Evolutionary conservation across 2,113 vertebrate species (phyloP).

Genomic region (Odontophorus gujanensis): DNA sequence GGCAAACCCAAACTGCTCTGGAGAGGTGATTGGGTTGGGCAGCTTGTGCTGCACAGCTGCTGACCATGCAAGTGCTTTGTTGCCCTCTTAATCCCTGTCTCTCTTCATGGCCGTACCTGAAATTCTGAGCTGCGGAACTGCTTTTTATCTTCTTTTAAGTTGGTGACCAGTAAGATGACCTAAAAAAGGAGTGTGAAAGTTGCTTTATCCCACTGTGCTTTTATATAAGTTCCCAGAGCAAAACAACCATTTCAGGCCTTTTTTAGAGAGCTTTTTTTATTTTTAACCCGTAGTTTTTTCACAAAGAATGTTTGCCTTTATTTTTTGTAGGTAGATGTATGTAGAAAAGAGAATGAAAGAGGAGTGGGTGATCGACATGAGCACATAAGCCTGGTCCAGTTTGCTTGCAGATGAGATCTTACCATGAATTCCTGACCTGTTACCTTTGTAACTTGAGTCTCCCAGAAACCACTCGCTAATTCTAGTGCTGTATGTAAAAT

Average conservation of each 20-base stretch:
- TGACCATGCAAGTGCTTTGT: neutral
- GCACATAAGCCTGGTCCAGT: neutral
- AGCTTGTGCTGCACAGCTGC: neutral
- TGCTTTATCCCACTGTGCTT: neutral
- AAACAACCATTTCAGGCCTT: neutral
- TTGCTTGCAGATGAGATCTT: too few relatives aligned
- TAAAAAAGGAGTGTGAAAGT: neutral
- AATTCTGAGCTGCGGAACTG: neutral
- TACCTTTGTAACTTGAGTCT: neutral
- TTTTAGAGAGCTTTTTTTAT: neutral
- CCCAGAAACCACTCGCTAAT: rapidly evolving
- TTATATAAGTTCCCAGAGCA: neutral
- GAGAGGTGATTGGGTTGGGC: neutral
- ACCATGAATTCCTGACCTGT: neutral
- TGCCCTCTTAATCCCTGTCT: neutral
- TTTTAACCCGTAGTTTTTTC: neutral
- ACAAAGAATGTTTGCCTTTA: neutral
- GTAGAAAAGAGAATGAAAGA: neutral
- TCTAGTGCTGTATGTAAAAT: neutral
- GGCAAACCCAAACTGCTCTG: rapidly evolving
- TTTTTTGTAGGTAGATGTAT: neutral
- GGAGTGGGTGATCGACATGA: rapidly evolving
- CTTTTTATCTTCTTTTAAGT: neutral
- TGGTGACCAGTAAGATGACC: neutral
- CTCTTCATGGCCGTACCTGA: neutral